phyloP scores from a whole-genome alignment of 2,113 vertebrate species.

The Actenoides lindsayi region DNA sequence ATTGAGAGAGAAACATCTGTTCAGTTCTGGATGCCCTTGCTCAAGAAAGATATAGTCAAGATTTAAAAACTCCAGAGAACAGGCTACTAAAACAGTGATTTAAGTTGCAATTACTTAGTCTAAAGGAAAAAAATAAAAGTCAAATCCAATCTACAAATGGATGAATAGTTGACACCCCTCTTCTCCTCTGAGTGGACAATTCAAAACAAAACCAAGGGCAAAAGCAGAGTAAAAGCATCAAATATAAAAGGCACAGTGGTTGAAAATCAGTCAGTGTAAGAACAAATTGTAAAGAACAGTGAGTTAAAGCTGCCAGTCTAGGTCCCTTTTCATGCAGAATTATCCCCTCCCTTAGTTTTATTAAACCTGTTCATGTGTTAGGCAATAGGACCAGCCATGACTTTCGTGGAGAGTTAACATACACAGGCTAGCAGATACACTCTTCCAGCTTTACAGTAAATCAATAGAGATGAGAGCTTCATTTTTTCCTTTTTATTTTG shows the following conservation, averaged over 20 bases:
- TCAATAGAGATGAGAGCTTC: background rate
- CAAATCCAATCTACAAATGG: background rate
- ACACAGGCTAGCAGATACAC: background rate
- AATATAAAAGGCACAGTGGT: background rate
- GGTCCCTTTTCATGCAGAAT: background rate
- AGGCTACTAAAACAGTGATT: background rate
- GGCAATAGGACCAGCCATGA: background rate
- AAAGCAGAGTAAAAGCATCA: background rate
- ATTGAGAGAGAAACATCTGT: constrained; percentile 44
- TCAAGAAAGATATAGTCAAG: background rate
- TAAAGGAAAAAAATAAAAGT: background rate
- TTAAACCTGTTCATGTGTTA: background rate
- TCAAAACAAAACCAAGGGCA: background rate
- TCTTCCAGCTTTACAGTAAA: background rate
- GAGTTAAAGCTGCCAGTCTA: background rate
- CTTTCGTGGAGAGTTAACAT: background rate
- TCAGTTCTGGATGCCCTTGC: constrained; percentile 20
- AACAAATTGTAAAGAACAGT: background rate
- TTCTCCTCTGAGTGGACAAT: background rate
- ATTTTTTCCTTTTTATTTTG: background rate
- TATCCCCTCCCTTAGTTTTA: background rate
- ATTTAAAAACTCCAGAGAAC: background rate
- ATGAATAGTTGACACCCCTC: background rate
- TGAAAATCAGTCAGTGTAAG: background rate
- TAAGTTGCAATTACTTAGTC: background rate